Conservation (phyloP, 2,888 invertebrate genomes). For the Tetanocera ferruginea region DNA sequence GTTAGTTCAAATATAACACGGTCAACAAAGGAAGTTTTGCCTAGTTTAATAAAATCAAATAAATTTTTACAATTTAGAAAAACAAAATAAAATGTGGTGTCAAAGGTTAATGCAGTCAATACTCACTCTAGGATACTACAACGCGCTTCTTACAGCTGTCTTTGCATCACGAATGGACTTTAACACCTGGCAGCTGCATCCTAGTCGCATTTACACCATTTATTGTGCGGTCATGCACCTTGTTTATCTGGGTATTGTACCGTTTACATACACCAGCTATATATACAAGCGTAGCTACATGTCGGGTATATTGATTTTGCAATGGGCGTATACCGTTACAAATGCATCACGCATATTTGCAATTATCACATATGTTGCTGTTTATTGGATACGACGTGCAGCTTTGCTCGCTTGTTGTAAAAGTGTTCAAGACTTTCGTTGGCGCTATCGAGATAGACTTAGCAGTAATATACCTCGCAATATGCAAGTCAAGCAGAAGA, state of each 20-base stretch:
- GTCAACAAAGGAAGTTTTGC: too few species aligned
- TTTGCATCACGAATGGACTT: neutral
- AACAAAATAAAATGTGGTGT: too few species aligned
- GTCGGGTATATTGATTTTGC: constrained; percentile 17
- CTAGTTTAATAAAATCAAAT: too few species aligned
- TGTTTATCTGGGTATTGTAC: neutral
- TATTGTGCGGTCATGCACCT: neutral
- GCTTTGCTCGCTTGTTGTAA: neutral
- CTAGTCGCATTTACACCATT: neutral
- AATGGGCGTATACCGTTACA: constrained; percentile 28
- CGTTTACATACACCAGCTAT: neutral
- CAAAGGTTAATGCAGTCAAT: neutral
- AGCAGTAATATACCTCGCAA: too few species aligned
- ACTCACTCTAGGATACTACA: neutral
- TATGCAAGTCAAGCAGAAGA: too few species aligned
- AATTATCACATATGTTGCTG: constrained; percentile 4
- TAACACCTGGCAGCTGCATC: neutral
- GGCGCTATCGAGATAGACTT: too few species aligned
- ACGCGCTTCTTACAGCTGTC: neutral
- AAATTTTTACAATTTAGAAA: too few species aligned
- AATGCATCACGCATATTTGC: constrained; percentile 24
- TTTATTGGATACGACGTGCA: constrained; percentile 29
- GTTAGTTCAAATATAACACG: too few species aligned
- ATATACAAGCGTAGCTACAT: neutral
- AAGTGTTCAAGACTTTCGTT: too few species aligned